Evolutionary conservation across 2,888 invertebrate genomes (phyloP).

Genomic region (Ischnura elegans): DNA sequence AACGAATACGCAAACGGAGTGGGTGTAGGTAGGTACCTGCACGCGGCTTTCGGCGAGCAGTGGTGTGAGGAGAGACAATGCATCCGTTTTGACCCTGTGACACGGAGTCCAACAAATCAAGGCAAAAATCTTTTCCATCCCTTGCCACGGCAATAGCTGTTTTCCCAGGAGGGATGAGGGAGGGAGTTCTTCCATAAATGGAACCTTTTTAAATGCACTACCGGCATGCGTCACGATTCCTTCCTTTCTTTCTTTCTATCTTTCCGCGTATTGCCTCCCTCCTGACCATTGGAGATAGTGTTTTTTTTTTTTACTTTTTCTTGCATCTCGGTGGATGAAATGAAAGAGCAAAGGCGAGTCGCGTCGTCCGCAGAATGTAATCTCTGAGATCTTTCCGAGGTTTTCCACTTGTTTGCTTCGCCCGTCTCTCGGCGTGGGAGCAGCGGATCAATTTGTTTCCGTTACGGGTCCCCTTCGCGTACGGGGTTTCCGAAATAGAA

Average conservation of each 20-base stretch:
- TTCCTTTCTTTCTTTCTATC: slow-evolving; percentile 23
- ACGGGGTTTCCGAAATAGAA: neutral
- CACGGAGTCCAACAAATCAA: slow-evolving; percentile 44
- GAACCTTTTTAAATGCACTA: slow-evolving; percentile 50
- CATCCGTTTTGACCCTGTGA: slow-evolving; percentile 29
- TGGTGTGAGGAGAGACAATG: slow-evolving; percentile 44
- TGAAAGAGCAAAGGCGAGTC: neutral
- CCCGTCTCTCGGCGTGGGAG: neutral
- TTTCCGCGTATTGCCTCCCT: neutral
- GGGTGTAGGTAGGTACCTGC: too few relatives aligned
- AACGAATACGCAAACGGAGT: neutral
- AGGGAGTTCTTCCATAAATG: slow-evolving; percentile 53
- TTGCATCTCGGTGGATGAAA: neutral
- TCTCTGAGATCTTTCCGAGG: neutral
- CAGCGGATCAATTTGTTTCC: neutral
- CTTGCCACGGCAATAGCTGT: slow-evolving; percentile 1
- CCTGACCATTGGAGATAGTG: neutral
- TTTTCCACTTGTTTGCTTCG: neutral
- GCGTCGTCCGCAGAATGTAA: neutral
- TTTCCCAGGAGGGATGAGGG: too few relatives aligned
- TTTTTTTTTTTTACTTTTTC: neutral
- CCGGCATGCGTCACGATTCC: slow-evolving; percentile 41
- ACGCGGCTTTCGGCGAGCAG: neutral
- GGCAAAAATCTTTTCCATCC: neutral
- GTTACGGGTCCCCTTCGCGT: neutral